Conservation (phyloP, 2,797 vertebrate species). For the Manis crassicaudata region DNA sequence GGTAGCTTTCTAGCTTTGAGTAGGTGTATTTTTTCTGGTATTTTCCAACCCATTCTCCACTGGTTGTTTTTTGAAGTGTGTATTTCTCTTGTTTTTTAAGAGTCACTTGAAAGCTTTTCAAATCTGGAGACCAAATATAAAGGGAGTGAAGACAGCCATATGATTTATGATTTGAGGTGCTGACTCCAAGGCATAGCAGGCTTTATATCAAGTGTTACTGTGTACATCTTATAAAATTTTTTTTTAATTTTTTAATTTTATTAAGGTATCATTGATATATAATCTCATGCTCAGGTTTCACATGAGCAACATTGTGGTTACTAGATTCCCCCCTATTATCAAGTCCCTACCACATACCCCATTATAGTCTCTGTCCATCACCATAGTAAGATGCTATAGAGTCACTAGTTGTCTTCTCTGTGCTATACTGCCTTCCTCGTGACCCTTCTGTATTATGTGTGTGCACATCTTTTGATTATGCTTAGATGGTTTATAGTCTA, state of each 20-base stretch:
- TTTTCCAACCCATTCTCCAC: not conserved
- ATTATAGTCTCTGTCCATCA: too few species aligned
- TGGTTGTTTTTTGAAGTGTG: conserved; percentile 14
- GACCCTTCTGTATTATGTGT: too few species aligned
- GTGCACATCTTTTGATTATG: not conserved
- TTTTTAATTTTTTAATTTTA: too few species aligned
- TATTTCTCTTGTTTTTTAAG: not conserved
- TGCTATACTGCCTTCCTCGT: too few species aligned
- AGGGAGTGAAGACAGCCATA: not conserved
- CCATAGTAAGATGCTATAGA: too few species aligned
- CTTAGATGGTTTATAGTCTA: not conserved
- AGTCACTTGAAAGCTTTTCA: conserved; percentile 31
- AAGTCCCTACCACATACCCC: too few species aligned
- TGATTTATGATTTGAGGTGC: not conserved
- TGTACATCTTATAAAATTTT: not conserved
- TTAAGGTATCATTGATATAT: too few species aligned
- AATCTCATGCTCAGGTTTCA: too few species aligned
- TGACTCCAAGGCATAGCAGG: not conserved
- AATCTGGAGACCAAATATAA: not conserved
- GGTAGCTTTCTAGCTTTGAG: not conserved
- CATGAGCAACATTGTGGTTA: too few species aligned
- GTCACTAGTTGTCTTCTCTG: too few species aligned
- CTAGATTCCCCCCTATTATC: too few species aligned
- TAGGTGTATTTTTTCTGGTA: not conserved
- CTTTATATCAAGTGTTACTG: not conserved